Conservation (phyloP, 1,140 invertebrate species). For the Choristoneura fumiferana region DNA sequence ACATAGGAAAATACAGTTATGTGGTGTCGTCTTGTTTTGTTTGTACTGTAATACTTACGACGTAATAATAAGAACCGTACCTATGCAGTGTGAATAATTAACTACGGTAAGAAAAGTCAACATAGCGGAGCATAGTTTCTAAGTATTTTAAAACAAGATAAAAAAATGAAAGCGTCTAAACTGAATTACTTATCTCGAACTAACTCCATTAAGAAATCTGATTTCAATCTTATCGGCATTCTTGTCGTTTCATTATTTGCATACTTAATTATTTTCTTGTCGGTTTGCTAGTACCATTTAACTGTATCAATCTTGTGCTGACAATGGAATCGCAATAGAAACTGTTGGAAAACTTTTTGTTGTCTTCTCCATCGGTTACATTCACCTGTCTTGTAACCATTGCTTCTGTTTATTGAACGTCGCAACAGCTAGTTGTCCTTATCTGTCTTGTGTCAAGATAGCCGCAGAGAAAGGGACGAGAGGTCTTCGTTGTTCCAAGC, state of each 20-base stretch:
- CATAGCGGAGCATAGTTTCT: too few species aligned
- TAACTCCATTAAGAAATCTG: slow-evolving; percentile 9
- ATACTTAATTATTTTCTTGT: slow-evolving; percentile 7
- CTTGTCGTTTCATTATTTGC: slow-evolving; percentile 13
- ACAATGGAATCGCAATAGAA: slow-evolving; percentile 41
- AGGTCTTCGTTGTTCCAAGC: slow-evolving; percentile 36
- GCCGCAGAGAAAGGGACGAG: slow-evolving; percentile 56
- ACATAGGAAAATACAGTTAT: too few species aligned
- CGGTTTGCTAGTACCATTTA: slow-evolving; percentile 10
- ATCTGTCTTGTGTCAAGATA: slow-evolving; percentile 38
- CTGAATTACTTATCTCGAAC: slow-evolving; percentile 13
- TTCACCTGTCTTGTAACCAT: slow-evolving; percentile 66
- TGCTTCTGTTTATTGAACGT: slow-evolving; percentile 44
- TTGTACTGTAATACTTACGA: too few species aligned
- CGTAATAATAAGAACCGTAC: too few species aligned
- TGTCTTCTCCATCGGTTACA: slow-evolving; percentile 51
- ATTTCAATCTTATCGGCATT: slow-evolving; percentile 15
- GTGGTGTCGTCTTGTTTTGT: too few species aligned
- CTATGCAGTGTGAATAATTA: too few species aligned
- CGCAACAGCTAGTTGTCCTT: slow-evolving; percentile 50
- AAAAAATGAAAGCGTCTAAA: slow-evolving; percentile 7
- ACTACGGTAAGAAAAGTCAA: too few species aligned
- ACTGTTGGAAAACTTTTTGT: slow-evolving; percentile 57
- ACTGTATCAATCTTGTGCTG: slow-evolving; percentile 14
- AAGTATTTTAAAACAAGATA: not conserved